Evolutionary conservation across 2,797 vertebrate genomes (phyloP).

Genomic region (Notolabrus celidotus): DNA sequence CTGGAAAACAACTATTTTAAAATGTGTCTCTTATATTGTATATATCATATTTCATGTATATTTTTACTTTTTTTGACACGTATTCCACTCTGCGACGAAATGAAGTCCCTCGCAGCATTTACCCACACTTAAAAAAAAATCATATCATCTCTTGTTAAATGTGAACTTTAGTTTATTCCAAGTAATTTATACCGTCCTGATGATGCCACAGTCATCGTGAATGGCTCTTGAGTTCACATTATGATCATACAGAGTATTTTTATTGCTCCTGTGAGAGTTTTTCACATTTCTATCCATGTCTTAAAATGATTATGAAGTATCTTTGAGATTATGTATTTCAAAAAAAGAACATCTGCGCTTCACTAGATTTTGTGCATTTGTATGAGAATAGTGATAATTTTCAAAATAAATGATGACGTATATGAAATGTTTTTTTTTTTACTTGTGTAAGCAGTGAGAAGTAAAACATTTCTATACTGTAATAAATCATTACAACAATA

Average conservation of each 20-base stretch:
- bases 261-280: slow-evolving; percentile 51
- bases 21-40: slow-evolving; percentile 44
- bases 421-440: slow-evolving; percentile 38
- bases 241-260: slow-evolving; percentile 38
- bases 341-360: slow-evolving; percentile 41
- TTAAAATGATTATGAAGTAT: slow-evolving; percentile 35
- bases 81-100: slow-evolving; percentile 21
- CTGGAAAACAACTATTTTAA: slow-evolving; percentile 63
- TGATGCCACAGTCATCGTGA: slow-evolving; percentile 20
- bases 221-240: slow-evolving; percentile 34
- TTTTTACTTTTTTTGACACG: slow-evolving; percentile 55
- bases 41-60: slow-evolving; percentile 60
- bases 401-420: slow-evolving; percentile 31
- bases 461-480: slow-evolving; percentile 59
- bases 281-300: slow-evolving; percentile 54
- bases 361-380: slow-evolving; percentile 42
- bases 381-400: slow-evolving; percentile 38
- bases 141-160: slow-evolving; percentile 45
- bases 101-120: slow-evolving; percentile 11
- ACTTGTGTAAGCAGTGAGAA: slow-evolving; percentile 60
- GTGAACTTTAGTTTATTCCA: slow-evolving; percentile 55
- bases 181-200: slow-evolving; percentile 46
- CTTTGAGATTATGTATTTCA: slow-evolving; percentile 44
- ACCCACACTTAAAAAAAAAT: slow-evolving; percentile 6
- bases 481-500: slow-evolving; percentile 60